A percentile compares a stretch with the other conserved stretches of the same genome.
These are phyloP conservation scores for Trachythela sp. DNA, from an alignment of 64 coral and sea anemone species.

Conservation along the genomic window DNA sequence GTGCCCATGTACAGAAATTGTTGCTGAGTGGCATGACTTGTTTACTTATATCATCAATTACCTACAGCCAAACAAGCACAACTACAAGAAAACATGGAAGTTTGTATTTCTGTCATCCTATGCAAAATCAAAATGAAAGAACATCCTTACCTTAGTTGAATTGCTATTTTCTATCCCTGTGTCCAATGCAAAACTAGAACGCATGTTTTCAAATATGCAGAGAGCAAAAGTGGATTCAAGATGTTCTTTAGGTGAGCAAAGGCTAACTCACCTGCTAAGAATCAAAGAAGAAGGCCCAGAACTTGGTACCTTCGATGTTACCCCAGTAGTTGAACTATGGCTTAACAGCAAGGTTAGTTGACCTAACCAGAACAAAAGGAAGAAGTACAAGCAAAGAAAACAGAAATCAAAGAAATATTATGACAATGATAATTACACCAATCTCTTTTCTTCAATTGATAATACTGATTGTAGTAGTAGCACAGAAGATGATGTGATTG, in stretches of 20 bases:
- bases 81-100: neutral
- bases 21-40: neutral
- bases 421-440: neutral
- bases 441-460: neutral
- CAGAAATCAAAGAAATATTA: neutral
- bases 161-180: neutral
- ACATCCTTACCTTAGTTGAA: neutral
- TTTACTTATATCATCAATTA: neutral
- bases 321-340: neutral
- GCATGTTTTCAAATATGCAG: neutral
- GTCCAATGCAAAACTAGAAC: conserved; percentile 4
- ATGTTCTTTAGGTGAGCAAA: neutral
- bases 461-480: neutral
- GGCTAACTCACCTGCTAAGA: neutral
- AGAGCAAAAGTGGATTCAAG: neutral
- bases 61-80: neutral
- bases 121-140: neutral
- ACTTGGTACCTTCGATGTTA: neutral
- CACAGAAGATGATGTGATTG: neutral
- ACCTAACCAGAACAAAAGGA: neutral
- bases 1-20: neutral
- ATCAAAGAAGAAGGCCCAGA: neutral
- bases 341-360: neutral
- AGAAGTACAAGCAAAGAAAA: neutral
- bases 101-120: neutral